Conservation (phyloP, 2,113 vertebrate genomes). For the western clawed frog (Xenopus tropicalis) region DNA sequence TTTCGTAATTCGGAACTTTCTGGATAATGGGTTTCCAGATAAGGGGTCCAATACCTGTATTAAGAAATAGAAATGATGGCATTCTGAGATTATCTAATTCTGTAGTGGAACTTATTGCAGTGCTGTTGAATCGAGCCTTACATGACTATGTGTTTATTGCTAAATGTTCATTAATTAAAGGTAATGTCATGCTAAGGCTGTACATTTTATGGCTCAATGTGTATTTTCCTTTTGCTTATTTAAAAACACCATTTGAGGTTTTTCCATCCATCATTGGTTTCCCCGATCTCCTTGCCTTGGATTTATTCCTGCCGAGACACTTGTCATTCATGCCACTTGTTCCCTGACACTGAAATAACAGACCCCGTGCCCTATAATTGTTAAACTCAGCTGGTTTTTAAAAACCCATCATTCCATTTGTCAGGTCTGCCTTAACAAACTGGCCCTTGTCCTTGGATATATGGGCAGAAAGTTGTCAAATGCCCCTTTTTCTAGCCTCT, state of each 20-base stretch:
- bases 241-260: neutral
- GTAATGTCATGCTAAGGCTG: too few relatives aligned
- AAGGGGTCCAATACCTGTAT: too few relatives aligned
- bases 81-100: too few relatives aligned
- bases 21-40: too few relatives aligned
- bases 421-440: slow-evolving; percentile 69
- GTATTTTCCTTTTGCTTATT: neutral
- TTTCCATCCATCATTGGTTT: slow-evolving; percentile 27
- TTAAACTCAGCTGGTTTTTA: slow-evolving; percentile 64
- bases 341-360: slow-evolving; percentile 62
- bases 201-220: neutral
- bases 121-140: too few relatives aligned
- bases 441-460: slow-evolving; percentile 79
- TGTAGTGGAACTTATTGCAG: too few relatives aligned
- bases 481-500: slow-evolving; percentile 59
- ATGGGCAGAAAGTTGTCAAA: slow-evolving; percentile 84
- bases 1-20: too few relatives aligned
- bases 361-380: slow-evolving; percentile 50
- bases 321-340: slow-evolving; percentile 52
- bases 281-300: neutral
- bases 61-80: too few relatives aligned
- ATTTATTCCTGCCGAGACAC: slow-evolving; percentile 44
- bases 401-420: slow-evolving; percentile 71
- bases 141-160: too few relatives aligned
- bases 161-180: too few relatives aligned